Evolutionary conservation across 2,797 vertebrate genomes (phyloP).

Genomic region (Peromyscus eremicus): DNA sequence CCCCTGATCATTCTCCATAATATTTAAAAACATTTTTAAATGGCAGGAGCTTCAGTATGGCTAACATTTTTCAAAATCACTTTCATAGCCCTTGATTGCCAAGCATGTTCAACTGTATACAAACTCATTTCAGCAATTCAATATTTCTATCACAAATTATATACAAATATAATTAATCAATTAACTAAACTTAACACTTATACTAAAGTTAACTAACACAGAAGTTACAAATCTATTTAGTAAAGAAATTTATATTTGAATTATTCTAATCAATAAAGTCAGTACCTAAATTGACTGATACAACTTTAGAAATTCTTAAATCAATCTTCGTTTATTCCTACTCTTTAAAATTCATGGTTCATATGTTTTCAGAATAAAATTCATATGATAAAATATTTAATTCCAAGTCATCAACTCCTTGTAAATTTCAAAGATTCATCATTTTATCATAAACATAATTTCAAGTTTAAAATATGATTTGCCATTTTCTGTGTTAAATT

Average conservation of each 20-base stretch:
- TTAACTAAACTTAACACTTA: background rate
- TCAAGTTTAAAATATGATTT: background rate
- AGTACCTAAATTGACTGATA: background rate
- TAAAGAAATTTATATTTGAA: background rate
- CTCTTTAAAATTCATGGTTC: background rate
- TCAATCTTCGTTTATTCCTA: background rate
- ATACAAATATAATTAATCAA: background rate
- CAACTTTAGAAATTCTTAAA: background rate
- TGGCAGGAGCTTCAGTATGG: background rate
- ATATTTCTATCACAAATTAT: background rate
- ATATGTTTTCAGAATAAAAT: background rate
- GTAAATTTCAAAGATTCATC: background rate
- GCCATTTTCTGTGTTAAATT: background rate
- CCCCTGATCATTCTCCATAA: background rate
- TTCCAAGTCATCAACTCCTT: background rate
- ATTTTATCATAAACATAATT: background rate
- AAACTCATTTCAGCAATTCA: background rate
- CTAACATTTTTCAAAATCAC: background rate
- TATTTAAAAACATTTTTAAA: background rate
- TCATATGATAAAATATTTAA: background rate
- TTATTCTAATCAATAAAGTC: background rate
- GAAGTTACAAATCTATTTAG: background rate
- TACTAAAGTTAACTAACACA: background rate
- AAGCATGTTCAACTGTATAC: background rate
- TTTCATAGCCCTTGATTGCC: background rate